phyloP scores from a whole-genome alignment of 2,113 vertebrate genomes.

The Zosterops hypoxanthus region DNA sequence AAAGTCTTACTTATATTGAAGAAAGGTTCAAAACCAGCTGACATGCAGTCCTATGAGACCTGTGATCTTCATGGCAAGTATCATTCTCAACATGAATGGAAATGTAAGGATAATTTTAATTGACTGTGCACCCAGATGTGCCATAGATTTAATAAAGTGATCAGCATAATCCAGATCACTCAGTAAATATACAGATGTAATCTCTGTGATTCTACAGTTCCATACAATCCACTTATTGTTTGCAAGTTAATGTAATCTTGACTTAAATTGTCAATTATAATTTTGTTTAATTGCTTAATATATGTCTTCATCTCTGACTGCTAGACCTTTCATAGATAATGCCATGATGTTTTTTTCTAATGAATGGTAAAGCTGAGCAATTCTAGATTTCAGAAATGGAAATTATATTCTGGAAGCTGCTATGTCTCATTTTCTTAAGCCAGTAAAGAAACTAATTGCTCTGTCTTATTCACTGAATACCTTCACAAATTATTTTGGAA shows the following conservation, averaged over 20 bases:
- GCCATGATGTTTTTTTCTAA: neutral
- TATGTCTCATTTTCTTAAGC: neutral
- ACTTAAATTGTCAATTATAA: neutral
- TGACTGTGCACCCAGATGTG: neutral
- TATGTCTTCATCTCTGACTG: neutral
- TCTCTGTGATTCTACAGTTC: neutral
- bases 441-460: neutral
- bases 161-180: neutral
- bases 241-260: neutral
- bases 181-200: neutral
- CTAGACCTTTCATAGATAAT: neutral
- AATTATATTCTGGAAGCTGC: neutral
- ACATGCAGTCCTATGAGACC: neutral
- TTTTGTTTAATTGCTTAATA: neutral
- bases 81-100: neutral
- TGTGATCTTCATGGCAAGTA: neutral
- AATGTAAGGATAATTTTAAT: neutral
- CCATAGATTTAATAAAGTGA: neutral
- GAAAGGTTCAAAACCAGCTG: neutral
- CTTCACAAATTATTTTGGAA: slow-evolving; percentile 13
- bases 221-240: neutral
- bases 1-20: neutral
- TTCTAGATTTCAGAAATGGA: neutral
- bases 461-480: neutral
- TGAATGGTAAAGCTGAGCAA: neutral